Evolutionary conservation across 1,140 invertebrate genomes (phyloP).

Genomic region (Catajapyx aquilonaris): DNA sequence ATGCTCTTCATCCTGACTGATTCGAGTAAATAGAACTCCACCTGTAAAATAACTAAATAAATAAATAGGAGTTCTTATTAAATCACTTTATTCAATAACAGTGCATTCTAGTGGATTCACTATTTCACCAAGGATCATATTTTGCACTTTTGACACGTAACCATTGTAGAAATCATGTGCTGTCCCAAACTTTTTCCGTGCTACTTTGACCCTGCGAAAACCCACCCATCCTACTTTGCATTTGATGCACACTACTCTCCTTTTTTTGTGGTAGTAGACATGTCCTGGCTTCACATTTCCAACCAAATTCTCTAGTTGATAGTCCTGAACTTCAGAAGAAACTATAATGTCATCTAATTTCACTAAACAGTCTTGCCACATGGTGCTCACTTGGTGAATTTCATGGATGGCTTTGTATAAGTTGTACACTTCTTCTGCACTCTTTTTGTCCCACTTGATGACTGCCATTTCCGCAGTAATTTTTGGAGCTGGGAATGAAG

Average conservation of each 20-base stretch:
- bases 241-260: slow-evolving; percentile 9
- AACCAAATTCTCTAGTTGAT: neutral
- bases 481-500: slow-evolving; percentile 12
- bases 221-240: slow-evolving; percentile 15
- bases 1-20: too few species aligned
- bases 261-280: slow-evolving; percentile 10
- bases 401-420: slow-evolving; percentile 13
- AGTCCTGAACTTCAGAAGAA: neutral
- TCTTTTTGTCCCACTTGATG: slow-evolving; percentile 12
- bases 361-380: slow-evolving; percentile 11
- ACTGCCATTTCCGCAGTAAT: slow-evolving; percentile 11
- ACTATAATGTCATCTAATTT: slow-evolving; percentile 8
- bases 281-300: slow-evolving; percentile 8
- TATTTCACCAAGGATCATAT: too few species aligned
- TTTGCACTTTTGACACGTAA: slow-evolving; percentile 14
- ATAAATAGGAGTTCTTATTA: too few species aligned
- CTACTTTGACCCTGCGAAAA: slow-evolving; percentile 14
- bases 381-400: slow-evolving; percentile 11
- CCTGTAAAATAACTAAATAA: too few species aligned
- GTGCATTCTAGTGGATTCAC: too few species aligned
- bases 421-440: slow-evolving; percentile 14
- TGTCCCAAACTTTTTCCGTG: slow-evolving; percentile 14
- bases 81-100: too few species aligned
- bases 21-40: too few species aligned
- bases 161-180: slow-evolving; percentile 17